phyloP scores from a whole-genome alignment of 2,113 vertebrate species.

The Pomatorhinus ruficollis region DNA sequence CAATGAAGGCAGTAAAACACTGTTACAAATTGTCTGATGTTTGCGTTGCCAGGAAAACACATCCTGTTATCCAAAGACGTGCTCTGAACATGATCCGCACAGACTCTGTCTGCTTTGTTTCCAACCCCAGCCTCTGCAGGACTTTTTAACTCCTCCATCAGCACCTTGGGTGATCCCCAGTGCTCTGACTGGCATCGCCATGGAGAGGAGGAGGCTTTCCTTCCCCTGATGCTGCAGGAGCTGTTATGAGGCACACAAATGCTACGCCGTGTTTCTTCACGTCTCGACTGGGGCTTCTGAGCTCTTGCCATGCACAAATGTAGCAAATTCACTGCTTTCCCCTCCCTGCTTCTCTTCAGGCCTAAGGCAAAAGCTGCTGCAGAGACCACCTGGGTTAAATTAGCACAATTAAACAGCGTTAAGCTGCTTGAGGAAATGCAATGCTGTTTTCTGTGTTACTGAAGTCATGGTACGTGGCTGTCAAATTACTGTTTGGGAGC shows the following conservation, averaged over 20 bases:
- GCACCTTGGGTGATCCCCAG: background rate
- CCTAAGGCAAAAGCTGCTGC: conserved; percentile 6
- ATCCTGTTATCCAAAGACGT: background rate
- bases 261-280: background rate
- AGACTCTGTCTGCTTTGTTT: background rate
- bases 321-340: background rate
- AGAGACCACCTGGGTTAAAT: conserved; percentile 46
- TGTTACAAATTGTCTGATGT: background rate
- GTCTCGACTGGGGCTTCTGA: background rate
- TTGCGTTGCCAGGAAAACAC: background rate
- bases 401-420: background rate
- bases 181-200: background rate
- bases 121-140: background rate
- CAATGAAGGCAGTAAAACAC: background rate
- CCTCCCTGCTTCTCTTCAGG: background rate
- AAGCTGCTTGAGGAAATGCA: background rate
- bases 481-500: background rate
- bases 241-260: background rate
- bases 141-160: background rate
- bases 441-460: background rate
- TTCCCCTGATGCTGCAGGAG: background rate
- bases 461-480: background rate
- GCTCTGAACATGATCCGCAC: background rate
- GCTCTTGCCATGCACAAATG: background rate
- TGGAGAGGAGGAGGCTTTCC: background rate